These are phyloP conservation scores for Sebastes vulpes DNA, from an alignment of 2,797 vertebrate species.

Conservation along the genomic window DNA sequence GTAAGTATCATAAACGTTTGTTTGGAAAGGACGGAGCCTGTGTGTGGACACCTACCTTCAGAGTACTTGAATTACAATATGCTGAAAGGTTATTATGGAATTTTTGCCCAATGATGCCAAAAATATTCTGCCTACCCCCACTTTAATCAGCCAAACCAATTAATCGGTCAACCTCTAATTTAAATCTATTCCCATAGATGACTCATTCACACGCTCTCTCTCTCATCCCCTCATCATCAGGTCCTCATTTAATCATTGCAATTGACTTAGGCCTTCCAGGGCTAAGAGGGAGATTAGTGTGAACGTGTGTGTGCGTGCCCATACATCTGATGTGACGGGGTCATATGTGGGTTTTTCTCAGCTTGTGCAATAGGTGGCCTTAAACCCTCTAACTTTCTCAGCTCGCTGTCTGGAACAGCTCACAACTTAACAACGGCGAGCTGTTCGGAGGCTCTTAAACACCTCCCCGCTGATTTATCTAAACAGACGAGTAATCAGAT, in stretches of 20 bases:
- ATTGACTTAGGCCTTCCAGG: slow-evolving; percentile 50
- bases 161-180: neutral
- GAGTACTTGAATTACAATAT: no score
- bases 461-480: slow-evolving; percentile 24
- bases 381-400: slow-evolving; percentile 9
- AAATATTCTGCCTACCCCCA: no score
- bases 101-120: no score
- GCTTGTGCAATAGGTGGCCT: slow-evolving; percentile 14
- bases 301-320: neutral
- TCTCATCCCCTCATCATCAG: slow-evolving; percentile 46
- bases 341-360: neutral
- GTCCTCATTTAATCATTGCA: slow-evolving; percentile 65
- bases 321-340: slow-evolving; percentile 18
- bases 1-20: no score
- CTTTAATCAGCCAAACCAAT: no score
- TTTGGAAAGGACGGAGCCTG: no score
- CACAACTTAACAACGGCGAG: neutral
- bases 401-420: slow-evolving; percentile 9
- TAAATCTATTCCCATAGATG: slow-evolving; percentile 30
- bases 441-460: slow-evolving; percentile 1
- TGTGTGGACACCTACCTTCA: no score
- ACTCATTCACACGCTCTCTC: slow-evolving; percentile 4
- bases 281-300: slow-evolving; percentile 42
- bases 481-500: slow-evolving; percentile 55
- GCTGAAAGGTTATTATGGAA: no score